A percentile compares a stretch with the other conserved stretches of the same genome.
Evolutionary conservation across 2,888 invertebrate species (phyloP).

Genomic region (Chrysodeixis includens): DNA sequence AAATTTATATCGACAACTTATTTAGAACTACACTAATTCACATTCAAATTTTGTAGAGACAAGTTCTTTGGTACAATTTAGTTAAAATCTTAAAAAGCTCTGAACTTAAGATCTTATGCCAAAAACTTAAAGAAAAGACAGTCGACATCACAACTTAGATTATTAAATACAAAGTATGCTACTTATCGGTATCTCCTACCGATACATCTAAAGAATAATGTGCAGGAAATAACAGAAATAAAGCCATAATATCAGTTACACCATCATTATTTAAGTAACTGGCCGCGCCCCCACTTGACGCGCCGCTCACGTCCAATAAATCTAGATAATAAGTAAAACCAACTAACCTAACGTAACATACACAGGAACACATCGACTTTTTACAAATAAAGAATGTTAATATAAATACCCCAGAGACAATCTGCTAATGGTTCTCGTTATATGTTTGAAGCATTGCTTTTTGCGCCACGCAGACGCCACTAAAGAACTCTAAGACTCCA

Average conservation of each 20-base stretch:
- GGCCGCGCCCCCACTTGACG: constrained; percentile 10
- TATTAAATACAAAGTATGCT: not conserved
- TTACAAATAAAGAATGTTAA: constrained; percentile 52
- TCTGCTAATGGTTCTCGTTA: constrained; percentile 62
- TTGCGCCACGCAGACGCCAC: constrained; percentile 51
- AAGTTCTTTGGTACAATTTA: not conserved
- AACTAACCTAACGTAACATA: constrained; percentile 43
- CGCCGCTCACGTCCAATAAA: constrained; percentile 44
- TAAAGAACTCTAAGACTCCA: constrained; percentile 44
- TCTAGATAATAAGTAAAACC: constrained; percentile 40
- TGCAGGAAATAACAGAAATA: constrained; percentile 1
- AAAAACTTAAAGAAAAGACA: not conserved
- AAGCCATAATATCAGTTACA: constrained; percentile 14
- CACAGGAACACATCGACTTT: constrained; percentile 48
- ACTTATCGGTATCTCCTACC: not conserved
- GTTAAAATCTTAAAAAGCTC: not conserved
- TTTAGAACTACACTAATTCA: no score
- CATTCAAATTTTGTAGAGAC: no score
- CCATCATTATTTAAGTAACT: constrained; percentile 20
- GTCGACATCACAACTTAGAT: not conserved
- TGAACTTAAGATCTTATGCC: no score
- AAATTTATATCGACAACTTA: no score
- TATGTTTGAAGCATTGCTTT: constrained; percentile 43
- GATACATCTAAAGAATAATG: not conserved
- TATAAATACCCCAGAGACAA: constrained; percentile 55